Percentiles rank a stretch among this genome's conserved stretches.
Evolutionary conservation across 2,888 invertebrate genomes (phyloP).

Genomic region (Conus canariensis): DNA sequence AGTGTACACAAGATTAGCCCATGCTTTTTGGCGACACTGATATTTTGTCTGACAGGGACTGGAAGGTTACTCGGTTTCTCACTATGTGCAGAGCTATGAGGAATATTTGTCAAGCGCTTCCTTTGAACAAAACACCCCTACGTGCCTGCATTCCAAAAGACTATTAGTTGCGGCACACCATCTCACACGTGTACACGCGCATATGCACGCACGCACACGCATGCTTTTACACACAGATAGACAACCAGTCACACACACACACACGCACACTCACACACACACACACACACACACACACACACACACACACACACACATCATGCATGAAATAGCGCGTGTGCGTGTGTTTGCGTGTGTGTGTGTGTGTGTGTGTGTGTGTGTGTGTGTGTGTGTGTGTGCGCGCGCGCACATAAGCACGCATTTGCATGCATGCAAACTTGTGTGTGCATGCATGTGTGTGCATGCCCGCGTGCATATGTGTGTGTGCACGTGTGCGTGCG

Average conservation of each 20-base stretch:
- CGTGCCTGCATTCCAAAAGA: too few species aligned
- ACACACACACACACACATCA: too few species aligned
- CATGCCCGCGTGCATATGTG: not conserved
- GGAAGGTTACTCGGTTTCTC: too few species aligned
- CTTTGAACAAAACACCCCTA: too few species aligned
- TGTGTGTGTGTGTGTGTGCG: conserved; percentile 19
- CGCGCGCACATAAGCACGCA: not conserved
- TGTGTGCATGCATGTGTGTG: not conserved
- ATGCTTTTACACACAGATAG: not conserved
- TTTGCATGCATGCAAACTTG: not conserved
- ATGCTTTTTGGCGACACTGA: not conserved
- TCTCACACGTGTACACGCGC: not conserved
- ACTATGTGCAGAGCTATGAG: too few species aligned
- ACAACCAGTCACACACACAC: not conserved
- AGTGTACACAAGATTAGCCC: too few species aligned
- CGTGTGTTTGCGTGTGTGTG: not conserved
- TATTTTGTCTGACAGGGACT: too few species aligned
- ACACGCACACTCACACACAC: too few species aligned
- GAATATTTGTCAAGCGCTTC: too few species aligned
- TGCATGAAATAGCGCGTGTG: too few species aligned
- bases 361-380: conserved; percentile 33
- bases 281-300: too few species aligned
- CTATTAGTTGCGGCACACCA: not conserved
- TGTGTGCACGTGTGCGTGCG: not conserved
- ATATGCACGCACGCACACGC: conserved; percentile 3